Conservation (phyloP, 2,797 vertebrate genomes). For the Lithobates sylvaticus region DNA sequence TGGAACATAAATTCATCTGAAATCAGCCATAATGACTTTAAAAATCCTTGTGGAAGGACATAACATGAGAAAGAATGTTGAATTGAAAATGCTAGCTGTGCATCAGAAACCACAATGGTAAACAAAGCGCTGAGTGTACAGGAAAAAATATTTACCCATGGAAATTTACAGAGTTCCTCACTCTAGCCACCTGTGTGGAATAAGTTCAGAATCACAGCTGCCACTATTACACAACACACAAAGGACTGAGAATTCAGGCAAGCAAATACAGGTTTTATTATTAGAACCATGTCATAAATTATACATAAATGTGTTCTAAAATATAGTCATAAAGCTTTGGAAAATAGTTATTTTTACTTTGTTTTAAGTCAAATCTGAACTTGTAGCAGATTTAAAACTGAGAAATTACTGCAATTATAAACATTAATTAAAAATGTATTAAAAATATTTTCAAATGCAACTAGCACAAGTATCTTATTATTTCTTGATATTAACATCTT, state of each 20-base stretch:
- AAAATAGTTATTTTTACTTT: no score
- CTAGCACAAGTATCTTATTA: no score
- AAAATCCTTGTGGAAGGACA: not conserved
- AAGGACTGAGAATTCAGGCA: conserved; percentile 7
- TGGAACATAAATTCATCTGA: not conserved
- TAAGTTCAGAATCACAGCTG: conserved; percentile 6
- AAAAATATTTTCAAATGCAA: no score
- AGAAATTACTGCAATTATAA: no score
- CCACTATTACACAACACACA: not conserved
- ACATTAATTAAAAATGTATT: no score
- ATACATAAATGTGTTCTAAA: not conserved
- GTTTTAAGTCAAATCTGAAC: not conserved
- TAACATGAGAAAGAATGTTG: not conserved
- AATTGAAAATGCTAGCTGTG: not conserved
- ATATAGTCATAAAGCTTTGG: not conserved
- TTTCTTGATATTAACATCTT: no score
- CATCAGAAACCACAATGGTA: conserved; percentile 14
- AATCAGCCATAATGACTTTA: not conserved
- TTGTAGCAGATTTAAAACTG: no score
- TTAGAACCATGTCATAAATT: not conserved
- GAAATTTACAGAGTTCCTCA: not conserved
- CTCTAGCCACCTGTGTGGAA: conserved; percentile 11
- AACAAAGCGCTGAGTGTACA: conserved; percentile 16
- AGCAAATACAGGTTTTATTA: not conserved
- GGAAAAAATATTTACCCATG: conserved; percentile 25